These are phyloP conservation scores for Potorous gilbertii DNA, from an alignment of 2,797 vertebrate genomes.

Conservation along the genomic window DNA sequence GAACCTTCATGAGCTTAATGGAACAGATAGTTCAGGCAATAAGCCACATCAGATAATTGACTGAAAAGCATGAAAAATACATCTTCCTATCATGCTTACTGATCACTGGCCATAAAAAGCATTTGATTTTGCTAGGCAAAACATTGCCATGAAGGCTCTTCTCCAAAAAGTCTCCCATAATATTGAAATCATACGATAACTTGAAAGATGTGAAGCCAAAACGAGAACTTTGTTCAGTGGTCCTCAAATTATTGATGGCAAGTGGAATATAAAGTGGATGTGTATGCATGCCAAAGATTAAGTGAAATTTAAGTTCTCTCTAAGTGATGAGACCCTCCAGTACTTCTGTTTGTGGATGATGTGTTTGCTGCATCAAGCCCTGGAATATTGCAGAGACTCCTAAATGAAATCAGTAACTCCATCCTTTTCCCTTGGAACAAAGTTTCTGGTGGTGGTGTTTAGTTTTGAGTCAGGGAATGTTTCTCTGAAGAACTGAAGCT, in stretches of 20 bases:
- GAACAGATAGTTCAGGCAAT: neutral
- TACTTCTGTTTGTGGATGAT: neutral
- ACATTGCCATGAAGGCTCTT: neutral
- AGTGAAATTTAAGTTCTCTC: neutral
- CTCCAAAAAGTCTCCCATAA: neutral
- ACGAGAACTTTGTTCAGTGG: neutral
- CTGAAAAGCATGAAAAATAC: neutral
- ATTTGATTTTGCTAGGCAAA: neutral
- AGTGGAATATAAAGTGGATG: neutral
- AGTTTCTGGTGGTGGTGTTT: neutral
- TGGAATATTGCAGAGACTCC: neutral
- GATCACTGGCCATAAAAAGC: neutral
- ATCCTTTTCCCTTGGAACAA: neutral
- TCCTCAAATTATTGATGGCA: neutral
- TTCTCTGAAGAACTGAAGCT: neutral
- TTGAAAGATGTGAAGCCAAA: neutral
- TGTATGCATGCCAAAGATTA: neutral
- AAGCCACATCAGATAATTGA: neutral
- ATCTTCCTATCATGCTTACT: neutral
- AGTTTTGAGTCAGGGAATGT: neutral
- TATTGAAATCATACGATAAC: neutral
- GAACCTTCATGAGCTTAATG: neutral
- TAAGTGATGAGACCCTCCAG: neutral
- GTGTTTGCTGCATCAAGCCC: neutral
- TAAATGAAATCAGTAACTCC: neutral